Conservation (phyloP, 1,140 invertebrate genomes). For the Grapholita molesta region DNA sequence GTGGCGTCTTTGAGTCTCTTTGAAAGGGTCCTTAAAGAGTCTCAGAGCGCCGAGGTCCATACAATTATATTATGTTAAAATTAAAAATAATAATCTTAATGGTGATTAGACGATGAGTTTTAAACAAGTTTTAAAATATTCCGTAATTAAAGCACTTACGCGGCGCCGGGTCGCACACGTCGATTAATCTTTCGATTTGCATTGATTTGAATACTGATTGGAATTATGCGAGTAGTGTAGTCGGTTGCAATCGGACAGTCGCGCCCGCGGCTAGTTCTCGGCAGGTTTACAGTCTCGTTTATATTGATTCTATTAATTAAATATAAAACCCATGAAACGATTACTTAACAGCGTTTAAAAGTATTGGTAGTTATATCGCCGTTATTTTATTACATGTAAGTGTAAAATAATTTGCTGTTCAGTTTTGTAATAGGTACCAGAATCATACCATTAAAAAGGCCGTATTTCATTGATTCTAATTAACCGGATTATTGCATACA, state of each 20-base stretch:
- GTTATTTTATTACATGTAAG: no score
- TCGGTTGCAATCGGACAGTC: slow-evolving; percentile 31
- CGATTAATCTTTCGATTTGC: slow-evolving; percentile 61
- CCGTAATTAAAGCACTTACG: slow-evolving; percentile 34
- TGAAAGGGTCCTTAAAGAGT: no score
- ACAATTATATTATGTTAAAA: no score
- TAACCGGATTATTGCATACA: no score
- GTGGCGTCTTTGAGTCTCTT: no score
- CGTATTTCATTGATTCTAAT: no score
- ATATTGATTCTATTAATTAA: slow-evolving; percentile 32
- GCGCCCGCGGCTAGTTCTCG: slow-evolving; percentile 24
- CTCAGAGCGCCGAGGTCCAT: no score
- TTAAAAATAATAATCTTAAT: no score
- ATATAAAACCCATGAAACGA: slow-evolving; percentile 15
- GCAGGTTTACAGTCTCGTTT: slow-evolving; percentile 29
- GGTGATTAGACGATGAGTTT: background rate
- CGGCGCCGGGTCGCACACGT: slow-evolving; percentile 37
- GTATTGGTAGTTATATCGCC: background rate
- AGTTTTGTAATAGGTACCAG: no score
- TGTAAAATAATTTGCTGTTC: no score
- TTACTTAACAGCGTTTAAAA: background rate
- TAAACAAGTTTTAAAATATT: slow-evolving; percentile 11
- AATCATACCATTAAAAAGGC: no score
- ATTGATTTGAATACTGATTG: slow-evolving; percentile 64
- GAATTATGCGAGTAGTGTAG: slow-evolving; percentile 42